Base-by-base conservation (phyloP, 2,888 invertebrate species). In the Clunio marinus region DNA sequence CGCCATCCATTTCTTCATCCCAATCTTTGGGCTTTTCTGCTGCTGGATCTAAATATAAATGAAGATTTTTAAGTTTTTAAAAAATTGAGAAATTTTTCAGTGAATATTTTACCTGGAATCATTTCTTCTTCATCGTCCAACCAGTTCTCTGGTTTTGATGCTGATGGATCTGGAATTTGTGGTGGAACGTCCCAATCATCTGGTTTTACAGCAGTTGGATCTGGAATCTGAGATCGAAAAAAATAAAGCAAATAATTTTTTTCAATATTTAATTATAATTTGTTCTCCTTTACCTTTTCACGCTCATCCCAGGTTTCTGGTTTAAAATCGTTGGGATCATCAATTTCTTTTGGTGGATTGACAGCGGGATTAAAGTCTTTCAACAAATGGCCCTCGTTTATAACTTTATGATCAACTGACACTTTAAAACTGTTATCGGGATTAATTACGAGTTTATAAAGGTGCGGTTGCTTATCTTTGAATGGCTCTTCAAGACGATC, bases 1-100 rank as follows among this genome's bases (percentile, higher is more conserved):
- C 91, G 1, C 99, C 99, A 80, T 99, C 99, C 89, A 98, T 98
- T 72, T 97, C 96, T 17, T 89, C 86, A 78, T 99, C 98, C 96
- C 98, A 99, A 79, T 99, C 98, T 0, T 84, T 86, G 0, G 98
- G 98, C 78, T 93, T 94, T 68, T 81, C 80, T 0, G 96, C 93
- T 58, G 85, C 85, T 0, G 93, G 88, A 80, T 99, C 97, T 82
- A 69, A 1, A n/a, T n/a, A n/a, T n/a, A n/a, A n/a, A n/a, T n/a
- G n/a, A n/a, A n/a, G n/a, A n/a, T n/a, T n/a, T n/a, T n/a, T n/a
- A 32, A 7, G 32, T 32, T 32, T 32, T 24, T 17, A 37, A 28
- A 8, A 20, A 41, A 35, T 51, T 65, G 20, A 55, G 22, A 41
- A 28, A 32, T 17, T 35, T 24, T 2, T 58, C 3, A n/a, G n/a